These are phyloP conservation scores for Leptopilina myrica DNA, from an alignment of 2,888 invertebrate species.

Conservation along the genomic window DNA sequence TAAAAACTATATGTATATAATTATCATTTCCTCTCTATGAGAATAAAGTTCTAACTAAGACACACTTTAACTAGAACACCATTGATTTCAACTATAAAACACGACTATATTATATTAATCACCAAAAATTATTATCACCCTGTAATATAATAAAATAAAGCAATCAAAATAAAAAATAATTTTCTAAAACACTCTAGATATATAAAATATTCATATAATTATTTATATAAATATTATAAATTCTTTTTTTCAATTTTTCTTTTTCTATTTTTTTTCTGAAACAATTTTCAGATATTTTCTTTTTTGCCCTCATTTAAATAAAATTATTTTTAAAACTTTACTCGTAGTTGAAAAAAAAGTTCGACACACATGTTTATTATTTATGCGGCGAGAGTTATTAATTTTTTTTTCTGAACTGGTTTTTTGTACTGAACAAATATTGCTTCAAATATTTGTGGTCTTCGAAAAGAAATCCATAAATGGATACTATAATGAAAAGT, in stretches of 20 bases:
- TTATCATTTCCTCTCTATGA: constrained; percentile 1
- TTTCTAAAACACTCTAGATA: not conserved
- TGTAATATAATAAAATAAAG: not conserved
- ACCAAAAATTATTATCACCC: not conserved
- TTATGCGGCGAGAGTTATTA: not conserved
- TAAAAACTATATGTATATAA: not conserved
- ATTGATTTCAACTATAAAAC: constrained; percentile 17
- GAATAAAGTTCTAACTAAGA: not conserved
- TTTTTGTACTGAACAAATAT: constrained; percentile 36
- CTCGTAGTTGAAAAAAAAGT: not conserved
- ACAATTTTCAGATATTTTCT: too few relatives aligned
- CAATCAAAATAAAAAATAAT: not conserved
- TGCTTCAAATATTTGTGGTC: not conserved
- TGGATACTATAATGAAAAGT: not conserved
- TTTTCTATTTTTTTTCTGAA: too few relatives aligned
- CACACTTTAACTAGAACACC: constrained; percentile 21
- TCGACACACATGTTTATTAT: not conserved
- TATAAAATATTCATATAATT: too few relatives aligned
- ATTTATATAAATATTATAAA: too few relatives aligned
- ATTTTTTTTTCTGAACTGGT: not conserved
- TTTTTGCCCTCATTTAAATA: too few relatives aligned
- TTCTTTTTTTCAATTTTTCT: too few relatives aligned
- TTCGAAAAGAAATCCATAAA: not conserved
- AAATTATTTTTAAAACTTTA: not conserved
- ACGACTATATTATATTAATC: not conserved